Evolutionary conservation across 2,888 invertebrate species (phyloP), one percentile per base, ranked within the genome.

Genomic region (Hecatera dysodea): DNA sequence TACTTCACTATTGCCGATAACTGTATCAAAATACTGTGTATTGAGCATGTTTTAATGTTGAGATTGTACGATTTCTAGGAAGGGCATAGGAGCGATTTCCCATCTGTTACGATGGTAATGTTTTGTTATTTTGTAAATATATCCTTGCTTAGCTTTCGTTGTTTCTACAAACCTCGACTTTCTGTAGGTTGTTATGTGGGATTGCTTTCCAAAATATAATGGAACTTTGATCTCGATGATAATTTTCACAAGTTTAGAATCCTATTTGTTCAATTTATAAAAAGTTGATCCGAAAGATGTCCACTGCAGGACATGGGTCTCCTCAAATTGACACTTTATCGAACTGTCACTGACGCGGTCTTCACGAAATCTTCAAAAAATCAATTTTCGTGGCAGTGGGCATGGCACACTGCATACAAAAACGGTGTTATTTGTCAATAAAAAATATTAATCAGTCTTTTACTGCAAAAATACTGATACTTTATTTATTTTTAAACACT

Each of bases 1-100:
- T 76, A 76, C 77, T 76, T 74, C 71, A n/a, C 36, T 73, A 83
- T 79, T 67, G 48, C 55, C 57, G 66, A 75, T 79, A 71, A 77
- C 76, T 84, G 72, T 84, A 79, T 79, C 71, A 72, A 75, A 75
- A 77, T 75, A 59, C 42, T 50, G 36, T 57, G 64, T 46, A 57
- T 65, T 75, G 64, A 65, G 22, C 42, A 63, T 64, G 61, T 80
- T 69, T 67, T 75, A 81, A 81, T 81, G 64, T 72, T 56, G 36
- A 22, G 22, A 67, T 65, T 72, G 46, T 72, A 62, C 15, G 66
- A 53, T 63, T 67, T 61, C 9, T 36, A 33, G 29, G 33, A 64
- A 71, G 53, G 55, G 24, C n/a, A 68, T 50, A 65, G 22, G 22
- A 44, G n/a, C 11, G 36, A 44, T 70, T 48, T 33, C 24, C 44